Conservation (phyloP, 2,113 vertebrate species). For the Theristicus caerulescens region DNA sequence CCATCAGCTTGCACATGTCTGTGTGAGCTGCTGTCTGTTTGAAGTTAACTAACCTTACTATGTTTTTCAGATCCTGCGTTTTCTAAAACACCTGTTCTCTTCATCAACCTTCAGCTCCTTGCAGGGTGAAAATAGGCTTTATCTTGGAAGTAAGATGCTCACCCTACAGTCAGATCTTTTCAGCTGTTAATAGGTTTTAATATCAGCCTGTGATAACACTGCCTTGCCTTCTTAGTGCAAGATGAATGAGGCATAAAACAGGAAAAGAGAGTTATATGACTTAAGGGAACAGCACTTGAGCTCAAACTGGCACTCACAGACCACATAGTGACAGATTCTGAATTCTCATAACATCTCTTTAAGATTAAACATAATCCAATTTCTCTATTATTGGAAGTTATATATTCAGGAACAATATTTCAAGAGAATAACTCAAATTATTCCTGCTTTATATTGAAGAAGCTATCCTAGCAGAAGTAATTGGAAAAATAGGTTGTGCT, state of each 20-base stretch:
- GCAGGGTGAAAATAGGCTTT: neutral
- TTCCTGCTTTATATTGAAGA: neutral
- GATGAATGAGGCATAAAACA: neutral
- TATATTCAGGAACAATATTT: neutral
- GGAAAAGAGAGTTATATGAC: neutral
- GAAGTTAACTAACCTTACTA: neutral
- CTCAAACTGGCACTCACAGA: neutral
- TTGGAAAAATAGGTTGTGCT: neutral
- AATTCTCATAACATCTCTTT: neutral
- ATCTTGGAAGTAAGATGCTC: neutral
- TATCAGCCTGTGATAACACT: neutral
- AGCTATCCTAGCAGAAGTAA: neutral
- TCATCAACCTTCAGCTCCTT: neutral
- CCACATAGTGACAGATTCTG: neutral
- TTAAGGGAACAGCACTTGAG: neutral
- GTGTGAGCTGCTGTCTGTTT: neutral
- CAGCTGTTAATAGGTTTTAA: neutral
- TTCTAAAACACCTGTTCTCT: neutral
- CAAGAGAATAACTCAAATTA: neutral
- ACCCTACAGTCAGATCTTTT: neutral
- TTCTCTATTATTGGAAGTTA: neutral
- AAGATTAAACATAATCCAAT: neutral
- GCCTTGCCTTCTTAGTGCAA: neutral
- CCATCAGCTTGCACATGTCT: neutral
- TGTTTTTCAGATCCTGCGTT: neutral